phyloP scores from a whole-genome alignment of 92 coral and sea anemone species.

The Epizoanthus illoricatus region DNA sequence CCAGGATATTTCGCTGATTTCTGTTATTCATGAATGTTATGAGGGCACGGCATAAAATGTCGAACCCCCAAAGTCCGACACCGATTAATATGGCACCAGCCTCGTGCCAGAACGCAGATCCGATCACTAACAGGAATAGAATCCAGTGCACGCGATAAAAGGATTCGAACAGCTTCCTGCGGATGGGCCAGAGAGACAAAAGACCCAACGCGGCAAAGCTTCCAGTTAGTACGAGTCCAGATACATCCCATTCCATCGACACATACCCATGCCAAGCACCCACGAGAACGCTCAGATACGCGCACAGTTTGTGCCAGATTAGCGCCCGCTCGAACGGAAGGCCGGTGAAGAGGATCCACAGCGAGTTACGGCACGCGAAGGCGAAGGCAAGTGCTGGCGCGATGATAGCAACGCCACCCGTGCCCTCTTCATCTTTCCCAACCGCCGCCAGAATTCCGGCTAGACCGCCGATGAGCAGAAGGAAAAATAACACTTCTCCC shows the following conservation, averaged over 20 bases:
- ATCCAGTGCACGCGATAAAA: constrained; percentile 70
- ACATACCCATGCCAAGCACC: constrained; percentile 78
- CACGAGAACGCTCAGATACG: constrained; percentile 61
- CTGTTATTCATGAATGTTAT: constrained; percentile 52
- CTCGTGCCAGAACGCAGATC: constrained; percentile 56
- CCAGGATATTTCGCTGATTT: constrained; percentile 54
- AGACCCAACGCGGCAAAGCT: constrained; percentile 52
- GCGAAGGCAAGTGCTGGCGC: constrained; percentile 70
- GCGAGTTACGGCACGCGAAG: constrained; percentile 71
- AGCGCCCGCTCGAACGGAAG: constrained; percentile 77
- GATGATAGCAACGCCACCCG: constrained; percentile 58
- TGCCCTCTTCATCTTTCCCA: constrained; percentile 48
- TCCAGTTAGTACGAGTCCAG: constrained; percentile 56
- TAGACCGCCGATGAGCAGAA: constrained; percentile 57
- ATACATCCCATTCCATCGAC: constrained; percentile 52
- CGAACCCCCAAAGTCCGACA: constrained; percentile 62
- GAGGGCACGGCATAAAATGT: constrained; percentile 54
- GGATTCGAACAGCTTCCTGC: constrained; percentile 66
- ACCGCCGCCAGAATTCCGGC: constrained; percentile 55
- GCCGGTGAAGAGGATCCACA: constrained; percentile 74
- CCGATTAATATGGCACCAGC: constrained; percentile 64
- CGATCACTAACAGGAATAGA: constrained; percentile 58
- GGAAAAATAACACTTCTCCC: constrained; percentile 63
- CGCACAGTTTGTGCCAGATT: constrained; percentile 73
- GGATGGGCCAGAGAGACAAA: constrained; percentile 62